Evolutionary conservation across 2,113 vertebrate species (phyloP).

Genomic region (Rafetus swinhoei): DNA sequence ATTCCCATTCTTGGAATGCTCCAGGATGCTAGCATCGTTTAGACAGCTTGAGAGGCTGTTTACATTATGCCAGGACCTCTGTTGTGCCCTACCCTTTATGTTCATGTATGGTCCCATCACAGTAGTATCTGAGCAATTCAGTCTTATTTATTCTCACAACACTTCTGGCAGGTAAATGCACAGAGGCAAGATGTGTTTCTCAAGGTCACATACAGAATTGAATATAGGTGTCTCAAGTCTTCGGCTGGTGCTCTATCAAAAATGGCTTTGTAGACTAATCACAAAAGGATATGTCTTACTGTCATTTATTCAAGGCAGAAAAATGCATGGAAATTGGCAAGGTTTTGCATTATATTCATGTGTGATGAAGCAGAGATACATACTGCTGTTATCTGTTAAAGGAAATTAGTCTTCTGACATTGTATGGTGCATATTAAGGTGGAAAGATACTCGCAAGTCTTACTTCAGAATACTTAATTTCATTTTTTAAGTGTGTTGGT

Average conservation of each 20-base stretch:
- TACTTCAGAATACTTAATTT: not conserved
- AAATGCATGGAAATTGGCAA: no score
- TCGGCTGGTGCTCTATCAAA: not conserved
- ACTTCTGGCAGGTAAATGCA: not conserved
- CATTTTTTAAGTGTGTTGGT: not conserved
- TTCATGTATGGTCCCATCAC: not conserved
- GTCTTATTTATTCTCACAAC: not conserved
- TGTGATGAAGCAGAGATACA: not conserved
- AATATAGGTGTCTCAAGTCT: not conserved
- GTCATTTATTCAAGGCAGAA: accelerated
- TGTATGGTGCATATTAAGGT: not conserved
- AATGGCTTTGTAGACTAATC: not conserved
- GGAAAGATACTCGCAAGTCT: not conserved
- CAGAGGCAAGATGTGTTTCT: not conserved
- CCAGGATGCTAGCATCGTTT: not conserved
- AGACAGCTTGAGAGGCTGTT: not conserved
- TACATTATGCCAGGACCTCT: not conserved
- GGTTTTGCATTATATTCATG: not conserved
- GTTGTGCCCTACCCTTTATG: not conserved
- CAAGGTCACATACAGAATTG: not conserved
- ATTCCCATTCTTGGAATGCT: not conserved
- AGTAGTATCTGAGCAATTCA: not conserved
- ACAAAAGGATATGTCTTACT: not conserved
- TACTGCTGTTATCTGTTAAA: not conserved
- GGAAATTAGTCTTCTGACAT: not conserved